Evolutionary conservation across 2,888 invertebrate genomes (phyloP).

Genomic region (Lymantria monacha): DNA sequence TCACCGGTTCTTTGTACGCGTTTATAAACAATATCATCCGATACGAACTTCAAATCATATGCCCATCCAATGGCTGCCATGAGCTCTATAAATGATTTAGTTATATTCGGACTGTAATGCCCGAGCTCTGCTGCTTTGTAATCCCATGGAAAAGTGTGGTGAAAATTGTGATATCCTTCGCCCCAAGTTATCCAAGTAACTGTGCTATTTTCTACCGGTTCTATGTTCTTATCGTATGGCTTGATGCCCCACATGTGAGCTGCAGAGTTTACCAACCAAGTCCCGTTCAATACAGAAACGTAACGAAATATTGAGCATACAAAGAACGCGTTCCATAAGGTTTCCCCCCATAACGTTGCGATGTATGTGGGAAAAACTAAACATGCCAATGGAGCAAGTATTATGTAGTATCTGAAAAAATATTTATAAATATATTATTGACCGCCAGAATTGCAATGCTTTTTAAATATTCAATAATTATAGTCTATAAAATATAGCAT

Average conservation of each 20-base stretch:
- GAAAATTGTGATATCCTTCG: slow-evolving; percentile 53
- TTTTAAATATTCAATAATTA: too few relatives aligned
- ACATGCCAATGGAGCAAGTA: slow-evolving; percentile 3
- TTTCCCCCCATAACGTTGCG: slow-evolving; percentile 3
- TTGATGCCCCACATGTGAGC: slow-evolving; percentile 64
- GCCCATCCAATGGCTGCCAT: not conserved
- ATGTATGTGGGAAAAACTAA: slow-evolving; percentile 1
- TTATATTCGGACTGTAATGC: not conserved
- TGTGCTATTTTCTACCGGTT: slow-evolving; percentile 32
- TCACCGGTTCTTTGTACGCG: not conserved
- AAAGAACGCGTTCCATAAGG: slow-evolving; percentile 14
- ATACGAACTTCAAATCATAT: not conserved
- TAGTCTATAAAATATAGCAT: too few relatives aligned
- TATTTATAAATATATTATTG: too few relatives aligned
- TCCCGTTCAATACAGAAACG: slow-evolving; percentile 12
- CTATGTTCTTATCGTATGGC: slow-evolving; percentile 61
- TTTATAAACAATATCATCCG: not conserved
- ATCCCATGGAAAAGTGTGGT: slow-evolving; percentile 50
- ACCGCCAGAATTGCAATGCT: too few relatives aligned
- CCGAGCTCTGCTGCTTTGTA: slow-evolving; percentile 23
- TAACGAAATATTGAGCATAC: slow-evolving; percentile 1
- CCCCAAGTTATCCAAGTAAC: slow-evolving; percentile 34
- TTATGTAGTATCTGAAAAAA: slow-evolving; percentile 5
- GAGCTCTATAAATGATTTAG: not conserved
- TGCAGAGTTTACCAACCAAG: slow-evolving; percentile 84